Percentiles rank a stretch among this genome's conserved stretches.
phyloP scores from a whole-genome alignment of 2,888 invertebrate genomes.

The Holacanthella duospinosa region DNA sequence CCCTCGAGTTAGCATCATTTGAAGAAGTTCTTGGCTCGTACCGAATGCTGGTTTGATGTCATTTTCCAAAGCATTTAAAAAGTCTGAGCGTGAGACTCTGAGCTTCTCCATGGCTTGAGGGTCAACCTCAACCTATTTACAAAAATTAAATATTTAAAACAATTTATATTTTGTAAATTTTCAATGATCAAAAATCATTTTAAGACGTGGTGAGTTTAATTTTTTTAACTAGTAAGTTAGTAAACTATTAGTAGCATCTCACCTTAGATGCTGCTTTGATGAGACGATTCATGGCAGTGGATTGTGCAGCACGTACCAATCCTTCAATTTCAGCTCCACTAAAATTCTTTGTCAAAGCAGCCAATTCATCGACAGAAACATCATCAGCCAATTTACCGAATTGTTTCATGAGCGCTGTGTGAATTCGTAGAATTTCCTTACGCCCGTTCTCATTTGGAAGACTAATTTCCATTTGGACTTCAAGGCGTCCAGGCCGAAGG shows the following conservation, averaged over 20 bases:
- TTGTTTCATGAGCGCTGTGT: conserved; percentile 82
- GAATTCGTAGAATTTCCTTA: conserved; percentile 89
- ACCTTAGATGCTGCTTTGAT: conserved; percentile 74
- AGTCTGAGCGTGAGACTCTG: conserved; percentile 67
- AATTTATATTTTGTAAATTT: no score
- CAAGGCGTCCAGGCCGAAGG: conserved; percentile 87
- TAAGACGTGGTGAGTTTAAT: no score
- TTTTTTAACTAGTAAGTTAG: no score
- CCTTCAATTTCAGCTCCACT: conserved; percentile 94
- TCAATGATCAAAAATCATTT: no score
- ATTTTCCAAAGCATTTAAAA: conserved; percentile 79
- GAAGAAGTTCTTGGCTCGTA: conserved; percentile 78
- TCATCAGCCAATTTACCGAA: conserved; percentile 81
- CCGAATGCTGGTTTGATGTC: conserved; percentile 96
- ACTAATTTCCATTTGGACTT: conserved; percentile 88
- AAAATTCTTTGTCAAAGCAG: conserved; percentile 79
- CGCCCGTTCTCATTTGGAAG: conserved; percentile 90
- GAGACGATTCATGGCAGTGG: conserved; percentile 88
- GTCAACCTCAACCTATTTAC: conserved; percentile 64
- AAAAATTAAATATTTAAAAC: not conserved
- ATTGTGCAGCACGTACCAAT: conserved; percentile 85
- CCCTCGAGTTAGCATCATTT: conserved; percentile 74
- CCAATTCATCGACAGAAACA: conserved; percentile 70
- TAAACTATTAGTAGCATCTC: not conserved
- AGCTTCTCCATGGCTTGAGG: conserved; percentile 88